Conservation (phyloP, 1,140 invertebrate genomes). For the Agrilus planipennis region DNA sequence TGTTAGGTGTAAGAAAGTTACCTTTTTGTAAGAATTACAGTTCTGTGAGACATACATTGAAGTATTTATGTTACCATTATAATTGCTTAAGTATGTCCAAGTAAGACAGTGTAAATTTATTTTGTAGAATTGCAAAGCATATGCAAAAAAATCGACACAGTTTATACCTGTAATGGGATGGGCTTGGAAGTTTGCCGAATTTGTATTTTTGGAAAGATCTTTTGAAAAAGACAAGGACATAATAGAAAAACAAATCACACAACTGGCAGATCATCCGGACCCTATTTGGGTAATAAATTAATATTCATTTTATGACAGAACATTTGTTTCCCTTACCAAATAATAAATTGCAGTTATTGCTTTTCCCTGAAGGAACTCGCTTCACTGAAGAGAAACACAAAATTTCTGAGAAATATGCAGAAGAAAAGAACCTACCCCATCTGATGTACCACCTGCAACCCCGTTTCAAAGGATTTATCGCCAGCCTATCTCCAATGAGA, state of each 20-base stretch:
- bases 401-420: constrained; percentile 77
- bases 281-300: constrained; percentile 63
- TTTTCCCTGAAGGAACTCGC: constrained; percentile 92
- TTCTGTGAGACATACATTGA: no score
- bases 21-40: not conserved
- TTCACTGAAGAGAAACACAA: constrained; percentile 81
- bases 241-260: constrained; percentile 66
- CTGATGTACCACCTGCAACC: constrained; percentile 87
- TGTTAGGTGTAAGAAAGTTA: constrained; percentile 59
- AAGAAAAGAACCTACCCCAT: constrained; percentile 69
- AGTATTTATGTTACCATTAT: no score
- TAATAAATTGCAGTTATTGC: constrained; percentile 57
- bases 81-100: no score
- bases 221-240: constrained; percentile 82
- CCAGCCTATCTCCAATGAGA: constrained; percentile 57
- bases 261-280: constrained; percentile 77
- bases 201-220: constrained; percentile 82
- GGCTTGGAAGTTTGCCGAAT: constrained; percentile 89
- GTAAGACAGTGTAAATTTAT: no score
- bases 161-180: constrained; percentile 91
- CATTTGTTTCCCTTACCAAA: no score
- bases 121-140: constrained; percentile 85
- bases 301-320: no score
- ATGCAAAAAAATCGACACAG: constrained; percentile 83
- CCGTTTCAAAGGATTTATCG: constrained; percentile 82